Conservation (phyloP, 2,113 vertebrate species). For the Lepus timidus region DNA sequence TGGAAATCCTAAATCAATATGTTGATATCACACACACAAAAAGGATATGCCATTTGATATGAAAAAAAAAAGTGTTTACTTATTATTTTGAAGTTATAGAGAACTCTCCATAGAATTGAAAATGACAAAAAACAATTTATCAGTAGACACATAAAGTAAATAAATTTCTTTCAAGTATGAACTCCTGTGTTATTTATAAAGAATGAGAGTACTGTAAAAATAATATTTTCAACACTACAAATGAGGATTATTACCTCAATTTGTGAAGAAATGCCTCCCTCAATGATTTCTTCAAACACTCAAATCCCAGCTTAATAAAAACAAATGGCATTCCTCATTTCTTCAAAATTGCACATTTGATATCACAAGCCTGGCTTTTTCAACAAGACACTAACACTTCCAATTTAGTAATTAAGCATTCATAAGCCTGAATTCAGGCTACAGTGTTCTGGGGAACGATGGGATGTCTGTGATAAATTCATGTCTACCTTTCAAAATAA, state of each 20-base stretch:
- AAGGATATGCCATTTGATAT: slow-evolving; percentile 52
- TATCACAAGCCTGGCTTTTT: slow-evolving; percentile 84
- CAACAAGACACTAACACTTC: slow-evolving; percentile 82
- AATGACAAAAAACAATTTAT: slow-evolving; percentile 75
- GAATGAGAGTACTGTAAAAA: slow-evolving; percentile 83
- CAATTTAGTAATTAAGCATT: slow-evolving; percentile 86
- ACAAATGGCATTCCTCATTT: slow-evolving; percentile 89
- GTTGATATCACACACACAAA: slow-evolving; percentile 1
- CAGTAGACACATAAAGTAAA: slow-evolving; percentile 81
- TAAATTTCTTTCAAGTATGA: slow-evolving; percentile 74
- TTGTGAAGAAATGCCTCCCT: slow-evolving; percentile 88
- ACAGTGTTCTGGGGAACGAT: slow-evolving; percentile 48
- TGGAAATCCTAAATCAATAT: slow-evolving; percentile 52
- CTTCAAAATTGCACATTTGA: slow-evolving; percentile 85
- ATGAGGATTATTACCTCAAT: slow-evolving; percentile 85
- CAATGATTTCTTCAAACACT: slow-evolving; percentile 85
- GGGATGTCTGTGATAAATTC: slow-evolving; percentile 78
- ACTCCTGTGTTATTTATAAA: slow-evolving; percentile 81
- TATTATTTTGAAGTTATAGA: slow-evolving; percentile 67
- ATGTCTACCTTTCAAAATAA: slow-evolving; percentile 83
- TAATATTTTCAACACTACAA: slow-evolving; percentile 86
- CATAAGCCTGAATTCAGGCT: slow-evolving; percentile 74
- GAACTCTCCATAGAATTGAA: slow-evolving; percentile 69
- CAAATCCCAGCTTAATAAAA: slow-evolving; percentile 94
- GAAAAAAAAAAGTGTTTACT: slow-evolving; percentile 5